A percentile compares a stretch with the other conserved stretches of the same genome.
Evolutionary conservation across 2,797 vertebrate genomes (phyloP).

Genomic region (Naso thynnoides): DNA sequence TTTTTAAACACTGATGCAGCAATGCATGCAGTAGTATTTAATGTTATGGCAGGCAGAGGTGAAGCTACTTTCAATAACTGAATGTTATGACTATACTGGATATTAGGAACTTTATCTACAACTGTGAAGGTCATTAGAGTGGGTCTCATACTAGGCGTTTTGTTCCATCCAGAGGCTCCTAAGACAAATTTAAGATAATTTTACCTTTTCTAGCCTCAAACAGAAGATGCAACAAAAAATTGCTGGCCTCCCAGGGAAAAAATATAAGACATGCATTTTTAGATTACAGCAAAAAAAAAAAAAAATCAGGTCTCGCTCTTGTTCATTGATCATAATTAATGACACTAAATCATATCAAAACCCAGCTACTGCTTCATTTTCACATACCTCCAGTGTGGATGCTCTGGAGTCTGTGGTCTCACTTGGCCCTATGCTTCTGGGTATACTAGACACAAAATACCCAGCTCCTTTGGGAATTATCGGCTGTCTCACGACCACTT

Average conservation of each 20-base stretch:
- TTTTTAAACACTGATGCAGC: neutral
- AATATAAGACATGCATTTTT: too few relatives aligned
- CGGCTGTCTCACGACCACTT: slow-evolving; percentile 86
- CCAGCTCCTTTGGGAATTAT: slow-evolving; percentile 85
- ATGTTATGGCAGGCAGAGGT: neutral
- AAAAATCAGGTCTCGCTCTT: neutral
- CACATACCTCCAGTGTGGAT: slow-evolving; percentile 86
- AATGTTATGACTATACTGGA: neutral
- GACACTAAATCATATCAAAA: neutral
- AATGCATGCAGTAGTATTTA: neutral
- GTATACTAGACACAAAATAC: slow-evolving; percentile 88
- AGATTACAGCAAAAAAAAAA: too few relatives aligned
- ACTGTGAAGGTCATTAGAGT: neutral
- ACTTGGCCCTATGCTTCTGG: slow-evolving; percentile 83
- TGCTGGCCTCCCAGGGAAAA: neutral
- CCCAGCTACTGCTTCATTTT: neutral
- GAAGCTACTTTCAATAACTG: neutral
- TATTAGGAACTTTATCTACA: neutral
- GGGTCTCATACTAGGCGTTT: neutral
- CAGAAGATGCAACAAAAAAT: neutral
- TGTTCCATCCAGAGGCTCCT: neutral
- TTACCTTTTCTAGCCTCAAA: neutral
- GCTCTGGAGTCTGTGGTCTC: slow-evolving; percentile 86
- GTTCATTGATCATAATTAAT: neutral
- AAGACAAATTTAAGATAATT: neutral